phyloP scores from a whole-genome alignment of 2,113 vertebrate genomes.

The Isurus oxyrinchus region DNA sequence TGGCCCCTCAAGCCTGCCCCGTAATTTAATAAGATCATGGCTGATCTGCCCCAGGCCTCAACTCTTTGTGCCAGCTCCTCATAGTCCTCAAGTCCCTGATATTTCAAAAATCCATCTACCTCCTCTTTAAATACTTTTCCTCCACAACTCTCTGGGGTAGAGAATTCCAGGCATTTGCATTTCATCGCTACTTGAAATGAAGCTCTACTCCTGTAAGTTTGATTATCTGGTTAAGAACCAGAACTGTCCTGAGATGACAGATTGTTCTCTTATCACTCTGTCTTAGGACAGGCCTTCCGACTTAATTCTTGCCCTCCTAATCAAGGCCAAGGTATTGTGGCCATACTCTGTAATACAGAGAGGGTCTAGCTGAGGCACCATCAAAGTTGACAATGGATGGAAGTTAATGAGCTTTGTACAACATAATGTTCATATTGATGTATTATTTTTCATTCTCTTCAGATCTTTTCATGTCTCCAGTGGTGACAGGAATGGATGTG shows the following conservation, averaged over 20 bases:
- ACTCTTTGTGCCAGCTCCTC: no score
- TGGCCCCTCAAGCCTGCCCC: no score
- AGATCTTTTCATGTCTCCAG: conserved; percentile 51
- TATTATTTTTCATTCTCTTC: background rate
- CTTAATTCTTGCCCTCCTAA: background rate
- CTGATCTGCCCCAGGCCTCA: no score
- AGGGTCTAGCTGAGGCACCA: background rate
- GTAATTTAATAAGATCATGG: no score
- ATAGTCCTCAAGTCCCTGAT: no score
- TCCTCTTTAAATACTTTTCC: no score
- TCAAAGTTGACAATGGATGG: background rate
- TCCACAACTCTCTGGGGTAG: no score
- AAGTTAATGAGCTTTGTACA: background rate
- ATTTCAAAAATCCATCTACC: no score
- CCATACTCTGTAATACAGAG: background rate
- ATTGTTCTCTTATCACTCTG: background rate
- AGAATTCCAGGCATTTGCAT: background rate
- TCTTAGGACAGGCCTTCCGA: background rate
- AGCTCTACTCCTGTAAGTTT: background rate
- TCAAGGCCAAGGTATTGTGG: background rate
- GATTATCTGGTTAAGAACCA: background rate
- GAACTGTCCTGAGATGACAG: background rate
- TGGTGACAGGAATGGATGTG: conserved; percentile 97
- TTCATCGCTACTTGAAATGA: background rate
- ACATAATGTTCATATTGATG: background rate